A percentile compares a stretch with the other conserved stretches of the same genome.
Conservation (phyloP, 1,140 invertebrate species). For the Bombus pyrosoma region DNA sequence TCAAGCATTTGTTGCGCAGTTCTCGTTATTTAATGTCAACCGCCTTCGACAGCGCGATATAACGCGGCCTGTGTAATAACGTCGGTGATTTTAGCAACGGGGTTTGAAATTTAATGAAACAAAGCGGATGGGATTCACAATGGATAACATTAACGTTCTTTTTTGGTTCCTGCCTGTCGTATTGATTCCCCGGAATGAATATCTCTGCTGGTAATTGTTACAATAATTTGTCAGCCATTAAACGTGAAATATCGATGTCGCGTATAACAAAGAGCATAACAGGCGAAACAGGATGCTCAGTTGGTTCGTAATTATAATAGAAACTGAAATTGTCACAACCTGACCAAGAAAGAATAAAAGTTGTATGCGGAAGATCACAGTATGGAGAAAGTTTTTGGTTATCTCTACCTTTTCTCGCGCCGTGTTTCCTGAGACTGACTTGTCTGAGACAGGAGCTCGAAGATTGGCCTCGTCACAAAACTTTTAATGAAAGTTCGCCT, state of each 20-base stretch:
- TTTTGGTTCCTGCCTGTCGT: too few species aligned
- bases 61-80: too few species aligned
- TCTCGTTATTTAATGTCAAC: neutral
- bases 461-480: conserved; percentile 57
- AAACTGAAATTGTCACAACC: conserved; percentile 12
- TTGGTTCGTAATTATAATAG: conserved; percentile 15
- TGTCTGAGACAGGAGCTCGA: conserved; percentile 30
- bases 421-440: conserved; percentile 19
- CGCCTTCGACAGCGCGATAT: too few species aligned
- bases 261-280: too few species aligned
- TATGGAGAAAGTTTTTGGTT: conserved; percentile 52
- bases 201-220: neutral
- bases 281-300: neutral
- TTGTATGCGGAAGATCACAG: conserved; percentile 35
- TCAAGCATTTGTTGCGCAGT: too few species aligned
- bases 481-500: conserved; percentile 64
- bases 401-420: conserved; percentile 43
- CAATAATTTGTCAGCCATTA: neutral
- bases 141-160: too few species aligned
- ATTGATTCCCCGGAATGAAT: too few species aligned
- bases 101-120: neutral
- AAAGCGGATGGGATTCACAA: neutral
- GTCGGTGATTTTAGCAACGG: too few species aligned
- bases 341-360: neutral
- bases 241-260: neutral